Evolutionary conservation across 1,140 invertebrate species (phyloP).

Genomic region (Atopsyche davidsoni): DNA sequence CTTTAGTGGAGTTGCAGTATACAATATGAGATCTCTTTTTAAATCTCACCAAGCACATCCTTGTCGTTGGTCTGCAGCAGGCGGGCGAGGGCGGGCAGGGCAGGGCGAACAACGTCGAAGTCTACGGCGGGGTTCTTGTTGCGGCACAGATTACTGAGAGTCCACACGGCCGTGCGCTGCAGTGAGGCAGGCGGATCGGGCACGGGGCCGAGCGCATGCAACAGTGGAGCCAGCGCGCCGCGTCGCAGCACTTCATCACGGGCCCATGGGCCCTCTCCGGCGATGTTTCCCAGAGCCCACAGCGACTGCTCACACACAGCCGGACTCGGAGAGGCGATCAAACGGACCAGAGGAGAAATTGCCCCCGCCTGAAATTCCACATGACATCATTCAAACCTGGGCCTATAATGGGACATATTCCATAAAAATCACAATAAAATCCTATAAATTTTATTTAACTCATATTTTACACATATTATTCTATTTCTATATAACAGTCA

Average conservation of each 20-base stretch:
- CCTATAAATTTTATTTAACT: too few species aligned
- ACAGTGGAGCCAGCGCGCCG: slow-evolving; percentile 59
- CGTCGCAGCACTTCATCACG: slow-evolving; percentile 68
- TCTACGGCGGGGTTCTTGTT: slow-evolving; percentile 84
- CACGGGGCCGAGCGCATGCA: slow-evolving; percentile 51
- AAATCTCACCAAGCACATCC: slow-evolving; percentile 66
- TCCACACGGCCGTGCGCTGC: slow-evolving; percentile 73
- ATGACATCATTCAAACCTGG: neutral
- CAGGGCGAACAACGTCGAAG: slow-evolving; percentile 68
- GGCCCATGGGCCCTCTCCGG: slow-evolving; percentile 75
- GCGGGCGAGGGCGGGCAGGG: slow-evolving; percentile 73
- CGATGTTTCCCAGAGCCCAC: slow-evolving; percentile 97
- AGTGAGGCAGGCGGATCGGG: slow-evolving; percentile 33
- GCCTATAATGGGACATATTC: neutral
- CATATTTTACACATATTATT: too few species aligned
- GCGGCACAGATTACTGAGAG: slow-evolving; percentile 86
- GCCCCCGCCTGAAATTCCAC: slow-evolving; percentile 58
- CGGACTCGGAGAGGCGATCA: slow-evolving; percentile 67
- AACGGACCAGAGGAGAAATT: slow-evolving; percentile 73
- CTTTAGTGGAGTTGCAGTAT: too few species aligned
- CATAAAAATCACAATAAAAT: too few species aligned
- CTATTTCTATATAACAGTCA: too few species aligned
- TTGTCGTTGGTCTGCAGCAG: slow-evolving; percentile 69
- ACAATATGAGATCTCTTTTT: too few species aligned
- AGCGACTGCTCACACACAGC: slow-evolving; percentile 92